phyloP scores from a whole-genome alignment of 37 sponge, comb jelly and placozoan species.

The Mnemiopsis leidyi region DNA sequence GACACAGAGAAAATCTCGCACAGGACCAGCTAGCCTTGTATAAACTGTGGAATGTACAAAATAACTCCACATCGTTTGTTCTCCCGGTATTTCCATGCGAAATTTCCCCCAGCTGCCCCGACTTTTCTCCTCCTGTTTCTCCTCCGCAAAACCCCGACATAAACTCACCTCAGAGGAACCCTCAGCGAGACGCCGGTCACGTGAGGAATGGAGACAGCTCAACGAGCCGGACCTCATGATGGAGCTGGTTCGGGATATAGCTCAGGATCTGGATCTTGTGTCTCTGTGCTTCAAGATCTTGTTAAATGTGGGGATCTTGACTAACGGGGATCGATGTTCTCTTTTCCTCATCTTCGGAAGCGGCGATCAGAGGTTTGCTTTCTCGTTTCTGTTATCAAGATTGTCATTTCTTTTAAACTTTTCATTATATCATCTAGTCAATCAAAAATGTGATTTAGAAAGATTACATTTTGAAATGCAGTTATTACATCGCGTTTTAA shows the following conservation, averaged over 20 bases:
- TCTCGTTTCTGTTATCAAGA: no score
- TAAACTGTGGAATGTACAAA: no score
- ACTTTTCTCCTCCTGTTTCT: neutral
- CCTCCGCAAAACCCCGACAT: neutral
- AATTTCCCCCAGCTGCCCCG: neutral
- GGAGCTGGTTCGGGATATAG: constrained; percentile 82
- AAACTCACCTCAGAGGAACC: constrained; percentile 41
- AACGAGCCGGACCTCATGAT: constrained; percentile 74
- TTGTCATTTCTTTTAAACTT: no score
- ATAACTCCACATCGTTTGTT: no score
- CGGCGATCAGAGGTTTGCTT: constrained; percentile 66
- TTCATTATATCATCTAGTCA: no score
- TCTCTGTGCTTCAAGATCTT: constrained; percentile 86
- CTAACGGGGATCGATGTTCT: constrained; percentile 86
- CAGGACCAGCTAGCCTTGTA: no score
- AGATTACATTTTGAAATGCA: no score
- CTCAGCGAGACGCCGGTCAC: constrained; percentile 16
- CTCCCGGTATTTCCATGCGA: neutral
- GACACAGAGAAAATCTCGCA: no score
- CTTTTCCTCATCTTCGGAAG: constrained; percentile 84
- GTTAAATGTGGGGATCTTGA: constrained; percentile 76
- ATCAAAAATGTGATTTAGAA: no score
- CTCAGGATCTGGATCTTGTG: constrained; percentile 81
- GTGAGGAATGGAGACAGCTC: constrained; percentile 69
- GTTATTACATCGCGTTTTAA: no score